Percentiles rank a stretch among this genome's conserved stretches.
These are phyloP conservation scores for Melangyna quadrimaculata DNA, from an alignment of 2,888 invertebrate genomes.

Conservation along the genomic window DNA sequence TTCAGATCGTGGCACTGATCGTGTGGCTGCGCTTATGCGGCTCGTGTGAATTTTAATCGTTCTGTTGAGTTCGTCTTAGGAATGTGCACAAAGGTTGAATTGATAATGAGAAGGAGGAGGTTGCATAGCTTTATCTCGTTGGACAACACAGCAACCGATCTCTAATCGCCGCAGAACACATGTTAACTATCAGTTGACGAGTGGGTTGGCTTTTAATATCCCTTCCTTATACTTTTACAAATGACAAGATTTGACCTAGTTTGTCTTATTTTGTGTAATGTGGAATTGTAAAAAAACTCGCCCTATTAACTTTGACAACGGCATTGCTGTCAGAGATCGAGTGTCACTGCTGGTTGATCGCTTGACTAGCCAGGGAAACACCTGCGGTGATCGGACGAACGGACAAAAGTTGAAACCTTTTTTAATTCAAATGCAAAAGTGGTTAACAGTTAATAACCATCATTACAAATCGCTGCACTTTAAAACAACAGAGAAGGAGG, in stretches of 20 bases:
- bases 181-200: slow-evolving; percentile 41
- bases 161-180: slow-evolving; percentile 54
- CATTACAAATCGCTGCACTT: slow-evolving; percentile 48
- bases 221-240: background rate
- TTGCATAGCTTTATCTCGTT: slow-evolving; percentile 9
- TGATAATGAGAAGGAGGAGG: slow-evolving; percentile 54
- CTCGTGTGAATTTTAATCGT: slow-evolving; percentile 66
- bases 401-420: slow-evolving; percentile 44
- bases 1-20: slow-evolving; percentile 51
- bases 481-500: background rate
- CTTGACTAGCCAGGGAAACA: slow-evolving; percentile 39
- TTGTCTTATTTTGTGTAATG: slow-evolving; percentile 5
- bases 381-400: slow-evolving; percentile 57
- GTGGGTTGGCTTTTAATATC: slow-evolving; percentile 42
- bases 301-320: slow-evolving; percentile 53
- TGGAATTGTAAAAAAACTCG: slow-evolving; percentile 13
- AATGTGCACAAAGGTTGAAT: slow-evolving; percentile 69
- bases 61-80: slow-evolving; percentile 49
- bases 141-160: slow-evolving; percentile 21
- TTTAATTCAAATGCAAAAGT: slow-evolving; percentile 38
- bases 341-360: slow-evolving; percentile 27
- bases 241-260: slow-evolving; percentile 36
- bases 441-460: slow-evolving; percentile 50
- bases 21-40: slow-evolving; percentile 36
- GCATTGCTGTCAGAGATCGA: slow-evolving; percentile 38